These are phyloP conservation scores for Pterobdella sp. DNA, from an alignment of 2,888 invertebrate species.

Conservation along the genomic window DNA sequence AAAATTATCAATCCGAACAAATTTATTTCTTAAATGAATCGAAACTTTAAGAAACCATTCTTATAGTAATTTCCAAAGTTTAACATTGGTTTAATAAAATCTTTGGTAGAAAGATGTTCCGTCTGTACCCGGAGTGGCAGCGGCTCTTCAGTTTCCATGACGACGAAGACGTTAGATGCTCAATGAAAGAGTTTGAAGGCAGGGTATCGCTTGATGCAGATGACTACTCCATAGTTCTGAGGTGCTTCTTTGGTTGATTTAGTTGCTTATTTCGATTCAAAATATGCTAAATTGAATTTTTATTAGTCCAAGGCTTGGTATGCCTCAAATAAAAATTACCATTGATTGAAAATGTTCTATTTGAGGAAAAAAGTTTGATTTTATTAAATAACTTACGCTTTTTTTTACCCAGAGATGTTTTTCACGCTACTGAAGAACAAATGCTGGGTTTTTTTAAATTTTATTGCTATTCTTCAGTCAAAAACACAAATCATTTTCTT, in stretches of 20 bases:
- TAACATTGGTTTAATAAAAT: too few species aligned
- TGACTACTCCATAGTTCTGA: conserved; percentile 1
- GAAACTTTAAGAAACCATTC: too few species aligned
- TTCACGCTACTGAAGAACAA: not conserved
- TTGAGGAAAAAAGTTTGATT: too few species aligned
- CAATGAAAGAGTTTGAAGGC: conserved; percentile 13
- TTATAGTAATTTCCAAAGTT: too few species aligned
- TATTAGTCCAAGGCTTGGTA: too few species aligned
- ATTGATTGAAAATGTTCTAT: too few species aligned
- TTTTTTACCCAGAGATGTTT: conserved; percentile 14
- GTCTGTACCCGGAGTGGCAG: conserved; percentile 19
- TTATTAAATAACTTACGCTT: too few species aligned
- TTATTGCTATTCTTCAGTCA: not conserved
- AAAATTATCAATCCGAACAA: too few species aligned
- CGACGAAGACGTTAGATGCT: conserved; percentile 13
- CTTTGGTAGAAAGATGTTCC: conserved; percentile 15
- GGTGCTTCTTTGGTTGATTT: conserved; percentile 3
- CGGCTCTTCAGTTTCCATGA: conserved; percentile 2
- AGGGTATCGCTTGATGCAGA: not conserved
- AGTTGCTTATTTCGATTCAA: not conserved
- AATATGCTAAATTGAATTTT: not conserved
- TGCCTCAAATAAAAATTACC: too few species aligned
- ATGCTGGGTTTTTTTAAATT: not conserved
- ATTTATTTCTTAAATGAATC: too few species aligned
- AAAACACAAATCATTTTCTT: not conserved